Base-by-base conservation (phyloP, 2,888 invertebrate genomes). In the Ptilodon capucinus region DNA sequence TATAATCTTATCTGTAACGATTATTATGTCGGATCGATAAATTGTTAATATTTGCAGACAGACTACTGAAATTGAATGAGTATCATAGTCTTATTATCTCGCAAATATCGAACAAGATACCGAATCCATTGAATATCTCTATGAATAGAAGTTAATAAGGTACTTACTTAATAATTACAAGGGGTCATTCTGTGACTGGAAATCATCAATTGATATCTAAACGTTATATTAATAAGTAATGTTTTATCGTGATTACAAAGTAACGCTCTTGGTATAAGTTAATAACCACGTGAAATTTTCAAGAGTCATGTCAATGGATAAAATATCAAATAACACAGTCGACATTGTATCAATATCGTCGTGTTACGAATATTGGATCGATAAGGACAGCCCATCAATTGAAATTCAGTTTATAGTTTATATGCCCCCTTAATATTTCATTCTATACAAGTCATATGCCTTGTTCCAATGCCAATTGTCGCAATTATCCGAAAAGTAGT, bases 1-100 rank as follows among this genome's bases (percentile, higher is more conserved):
- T 49, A 32, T 32, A 40, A 54, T 53, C 47, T 58, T 54, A 62
- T 60, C 58, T 48, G 21, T 38, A 45, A 48, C 35, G 42, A 18
- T n/a, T 57, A 51, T 40, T 42, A 48, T 41, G 42, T 34, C 25
- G 44, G 32, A 48, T 40, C 46, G 46, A 55, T 58, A 52, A 48
- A 43, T 46, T 44, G 42, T 23, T 16, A 42, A 61, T 45, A 43
- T 40, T 44, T 46, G 44, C 44, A 54, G 48, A 46, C 32, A 30
- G 13, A 30, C 49, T 49, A 54, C 48, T 60, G 42, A 43, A 43
- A 23, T 21, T 30, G 17, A 43, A 13, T 13, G 11, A 40, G 8
- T n/a, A 39, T 13, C 14, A 39, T 23, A 4, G 13, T 23, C n/a
- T 34, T 16, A 14, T 19, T 48, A 50, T 50, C 40, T 48, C 41